Conservation (phyloP, 2,888 invertebrate species). For the Oxytorus armatus region DNA sequence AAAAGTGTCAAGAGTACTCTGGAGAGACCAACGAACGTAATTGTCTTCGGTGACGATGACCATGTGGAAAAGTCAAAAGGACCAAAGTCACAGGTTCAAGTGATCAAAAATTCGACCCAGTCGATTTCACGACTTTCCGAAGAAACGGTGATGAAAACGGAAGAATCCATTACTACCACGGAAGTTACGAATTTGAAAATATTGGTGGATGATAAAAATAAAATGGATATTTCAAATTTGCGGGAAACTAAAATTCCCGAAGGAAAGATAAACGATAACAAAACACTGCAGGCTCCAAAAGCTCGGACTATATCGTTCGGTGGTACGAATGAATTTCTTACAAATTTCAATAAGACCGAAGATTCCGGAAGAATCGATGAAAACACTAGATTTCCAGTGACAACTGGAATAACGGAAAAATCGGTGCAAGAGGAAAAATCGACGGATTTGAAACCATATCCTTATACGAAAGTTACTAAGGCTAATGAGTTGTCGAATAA, state of each 20-base stretch:
- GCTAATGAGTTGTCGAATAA: conserved; percentile 36
- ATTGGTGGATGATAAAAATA: conserved; percentile 3
- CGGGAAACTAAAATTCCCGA: not conserved
- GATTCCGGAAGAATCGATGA: conserved; percentile 15
- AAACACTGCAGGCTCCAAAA: conserved; percentile 60
- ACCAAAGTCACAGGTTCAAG: conserved; percentile 77
- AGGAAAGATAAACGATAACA: conserved; percentile 1
- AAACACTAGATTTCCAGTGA: too few relatives aligned
- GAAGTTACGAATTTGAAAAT: not conserved
- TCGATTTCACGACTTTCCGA: too few relatives aligned
- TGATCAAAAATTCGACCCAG: conserved; percentile 72
- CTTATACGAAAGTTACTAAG: conserved; percentile 70
- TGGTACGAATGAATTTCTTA: conserved; percentile 73
- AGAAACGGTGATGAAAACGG: not conserved
- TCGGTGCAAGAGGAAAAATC: conserved; percentile 28
- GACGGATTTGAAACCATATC: conserved; percentile 74
- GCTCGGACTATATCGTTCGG: conserved; percentile 78
- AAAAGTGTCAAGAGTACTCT: conserved; percentile 24
- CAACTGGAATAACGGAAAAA: conserved; percentile 42
- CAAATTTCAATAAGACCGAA: conserved; percentile 47
- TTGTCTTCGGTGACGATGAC: conserved; percentile 56
- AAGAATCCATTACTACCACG: conserved; percentile 15
- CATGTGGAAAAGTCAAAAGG: conserved; percentile 56
- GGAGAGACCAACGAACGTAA: conserved; percentile 67
- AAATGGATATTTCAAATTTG: not conserved